Percentiles rank a stretch among this genome's conserved stretches.
phyloP scores from a whole-genome alignment of 2,888 invertebrate species.

The Aproaerema taeniolella region DNA sequence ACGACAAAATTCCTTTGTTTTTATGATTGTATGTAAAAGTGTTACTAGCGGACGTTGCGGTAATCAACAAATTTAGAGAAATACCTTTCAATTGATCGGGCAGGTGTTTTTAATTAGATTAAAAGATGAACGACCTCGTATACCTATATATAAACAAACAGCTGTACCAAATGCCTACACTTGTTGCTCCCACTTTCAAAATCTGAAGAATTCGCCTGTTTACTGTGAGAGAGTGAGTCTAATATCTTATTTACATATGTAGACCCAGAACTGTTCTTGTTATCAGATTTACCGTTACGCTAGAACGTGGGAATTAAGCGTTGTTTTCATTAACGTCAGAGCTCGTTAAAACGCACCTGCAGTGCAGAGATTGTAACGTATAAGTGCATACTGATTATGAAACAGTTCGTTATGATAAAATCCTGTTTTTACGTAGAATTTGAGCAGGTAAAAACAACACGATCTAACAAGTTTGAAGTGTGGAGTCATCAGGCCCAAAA shows the following conservation, averaged over 20 bases:
- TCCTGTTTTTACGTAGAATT: constrained; percentile 47
- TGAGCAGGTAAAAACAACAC: constrained; percentile 45
- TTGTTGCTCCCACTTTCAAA: constrained; percentile 67
- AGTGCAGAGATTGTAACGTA: constrained; percentile 40
- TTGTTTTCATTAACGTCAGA: constrained; percentile 43
- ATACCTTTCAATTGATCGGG: constrained; percentile 1
- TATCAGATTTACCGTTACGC: constrained; percentile 61
- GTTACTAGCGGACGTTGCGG: too few species aligned
- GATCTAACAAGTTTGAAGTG: constrained; percentile 36
- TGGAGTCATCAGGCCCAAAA: constrained; percentile 52
- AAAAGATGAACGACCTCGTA: constrained; percentile 31
- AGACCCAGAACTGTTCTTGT: constrained; percentile 35
- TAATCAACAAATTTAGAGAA: too few species aligned
- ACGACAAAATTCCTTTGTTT: too few species aligned
- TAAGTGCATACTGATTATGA: constrained; percentile 43
- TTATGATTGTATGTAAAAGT: too few species aligned
- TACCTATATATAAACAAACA: constrained; percentile 41
- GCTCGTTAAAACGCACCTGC: constrained; percentile 70
- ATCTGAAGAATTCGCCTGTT: constrained; percentile 51
- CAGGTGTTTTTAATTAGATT: constrained; percentile 29
- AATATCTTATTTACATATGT: constrained; percentile 42
- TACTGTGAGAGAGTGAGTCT: constrained; percentile 59
- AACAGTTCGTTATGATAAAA: constrained; percentile 39
- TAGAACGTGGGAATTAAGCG: constrained; percentile 51
- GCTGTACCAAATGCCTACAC: constrained; percentile 44